phyloP scores from a whole-genome alignment of 2,113 vertebrate species.

The Chinchilla lanigera region DNA sequence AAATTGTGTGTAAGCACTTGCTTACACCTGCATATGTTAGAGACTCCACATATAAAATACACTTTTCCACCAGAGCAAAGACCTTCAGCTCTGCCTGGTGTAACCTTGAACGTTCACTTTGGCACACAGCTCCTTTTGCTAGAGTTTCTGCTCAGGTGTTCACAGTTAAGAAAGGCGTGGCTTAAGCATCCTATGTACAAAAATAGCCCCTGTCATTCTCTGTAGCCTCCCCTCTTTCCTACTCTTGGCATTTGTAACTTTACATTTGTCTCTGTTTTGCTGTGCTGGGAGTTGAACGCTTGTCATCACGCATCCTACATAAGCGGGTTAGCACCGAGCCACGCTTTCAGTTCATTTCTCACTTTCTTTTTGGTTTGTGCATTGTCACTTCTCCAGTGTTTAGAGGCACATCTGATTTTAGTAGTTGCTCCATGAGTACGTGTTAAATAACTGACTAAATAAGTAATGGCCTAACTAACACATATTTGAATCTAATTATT shows the following conservation, averaged over 20 bases:
- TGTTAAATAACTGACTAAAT: not conserved
- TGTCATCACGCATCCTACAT: not conserved
- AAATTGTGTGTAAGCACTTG: not conserved
- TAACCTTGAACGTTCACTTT: not conserved
- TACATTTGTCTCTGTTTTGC: not conserved
- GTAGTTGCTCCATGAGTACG: not conserved
- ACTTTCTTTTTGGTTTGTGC: not conserved
- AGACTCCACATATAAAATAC: not conserved
- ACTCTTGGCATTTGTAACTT: not conserved
- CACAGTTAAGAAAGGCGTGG: not conserved
- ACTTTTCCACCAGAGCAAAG: not conserved
- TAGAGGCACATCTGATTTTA: not conserved
- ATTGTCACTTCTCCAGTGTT: not conserved
- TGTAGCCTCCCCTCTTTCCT: not conserved
- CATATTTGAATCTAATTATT: not conserved
- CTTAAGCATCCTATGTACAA: not conserved
- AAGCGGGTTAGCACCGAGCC: not conserved
- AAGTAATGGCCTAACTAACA: not conserved
- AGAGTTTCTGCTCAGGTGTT: not conserved
- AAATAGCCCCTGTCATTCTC: not conserved
- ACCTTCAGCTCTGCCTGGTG: not conserved
- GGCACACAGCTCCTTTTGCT: not conserved
- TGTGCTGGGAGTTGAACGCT: not conserved
- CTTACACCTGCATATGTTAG: not conserved
- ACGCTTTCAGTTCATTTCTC: not conserved